Evolutionary conservation across 2,888 invertebrate species (phyloP).

Genomic region (Podabrus alpinus): DNA sequence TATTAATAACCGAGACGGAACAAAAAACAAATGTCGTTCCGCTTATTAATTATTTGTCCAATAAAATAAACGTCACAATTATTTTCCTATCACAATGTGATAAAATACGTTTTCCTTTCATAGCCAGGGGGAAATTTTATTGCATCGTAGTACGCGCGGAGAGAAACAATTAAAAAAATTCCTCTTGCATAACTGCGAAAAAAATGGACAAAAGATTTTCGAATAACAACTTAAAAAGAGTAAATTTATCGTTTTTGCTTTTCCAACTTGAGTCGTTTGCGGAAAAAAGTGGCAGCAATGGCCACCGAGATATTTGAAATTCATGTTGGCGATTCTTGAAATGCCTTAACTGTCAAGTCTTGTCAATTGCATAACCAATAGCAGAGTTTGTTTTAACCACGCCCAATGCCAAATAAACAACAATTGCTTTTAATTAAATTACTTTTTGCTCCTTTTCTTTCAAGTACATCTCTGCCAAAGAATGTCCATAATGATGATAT

Average conservation of each 20-base stretch:
- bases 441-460: slow-evolving; percentile 10
- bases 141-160: neutral
- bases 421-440: slow-evolving; percentile 40
- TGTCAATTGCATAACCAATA: slow-evolving; percentile 48
- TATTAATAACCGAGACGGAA: neutral
- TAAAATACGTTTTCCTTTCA: slow-evolving; percentile 23
- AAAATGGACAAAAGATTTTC: neutral
- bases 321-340: slow-evolving; percentile 45
- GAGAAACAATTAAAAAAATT: slow-evolving; percentile 2
- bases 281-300: slow-evolving; percentile 39
- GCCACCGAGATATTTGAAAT: slow-evolving; percentile 45
- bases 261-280: neutral
- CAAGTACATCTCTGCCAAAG: neutral
- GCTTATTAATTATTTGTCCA: slow-evolving; percentile 25
- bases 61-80: slow-evolving; percentile 31
- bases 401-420: slow-evolving; percentile 46
- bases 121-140: neutral
- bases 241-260: neutral
- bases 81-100: slow-evolving; percentile 30
- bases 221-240: neutral
- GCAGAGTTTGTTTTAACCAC: slow-evolving; percentile 37
- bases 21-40: neutral
- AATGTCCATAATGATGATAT: neutral
- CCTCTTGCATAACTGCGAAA: slow-evolving; percentile 2
- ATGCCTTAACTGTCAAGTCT: slow-evolving; percentile 37